Conservation (phyloP, 2,888 invertebrate species). For the Drosophila paracracens region DNA sequence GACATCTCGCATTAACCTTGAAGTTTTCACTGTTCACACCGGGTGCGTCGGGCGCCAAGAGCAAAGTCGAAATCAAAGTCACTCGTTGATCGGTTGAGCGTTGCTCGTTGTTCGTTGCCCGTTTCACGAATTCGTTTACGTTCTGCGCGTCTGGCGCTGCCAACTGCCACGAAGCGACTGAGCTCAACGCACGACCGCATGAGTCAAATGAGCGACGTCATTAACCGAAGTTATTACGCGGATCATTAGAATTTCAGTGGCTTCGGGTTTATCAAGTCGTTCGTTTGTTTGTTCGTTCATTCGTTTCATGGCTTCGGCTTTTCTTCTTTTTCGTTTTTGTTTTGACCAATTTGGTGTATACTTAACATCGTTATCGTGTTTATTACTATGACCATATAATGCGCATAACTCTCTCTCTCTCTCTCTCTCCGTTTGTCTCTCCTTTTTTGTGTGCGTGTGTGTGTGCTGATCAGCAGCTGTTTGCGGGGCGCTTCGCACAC, state of each 20-base stretch:
- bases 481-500: slow-evolving; percentile 40
- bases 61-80: neutral
- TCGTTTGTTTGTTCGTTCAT: neutral
- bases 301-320: slow-evolving; percentile 3
- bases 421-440: neutral
- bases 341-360: slow-evolving; percentile 78
- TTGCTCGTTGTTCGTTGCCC: neutral
- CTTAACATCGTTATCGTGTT: slow-evolving; percentile 69
- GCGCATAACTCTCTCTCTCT: slow-evolving; percentile 3
- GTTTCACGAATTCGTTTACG: slow-evolving; percentile 3
- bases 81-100: neutral
- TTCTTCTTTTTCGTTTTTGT: slow-evolving; percentile 52
- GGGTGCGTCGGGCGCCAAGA: neutral
- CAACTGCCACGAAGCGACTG: slow-evolving; percentile 74
- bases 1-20: slow-evolving; percentile 75
- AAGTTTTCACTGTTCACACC: neutral
- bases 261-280: slow-evolving; percentile 25
- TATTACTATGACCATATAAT: slow-evolving; percentile 50
- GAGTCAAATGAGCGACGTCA: slow-evolving; percentile 22
- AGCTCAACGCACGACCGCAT: slow-evolving; percentile 22
- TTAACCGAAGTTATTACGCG: slow-evolving; percentile 70
- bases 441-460: slow-evolving; percentile 1
- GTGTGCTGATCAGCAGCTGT: slow-evolving; percentile 30
- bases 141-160: slow-evolving; percentile 56
- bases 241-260: slow-evolving; percentile 75